Percentiles rank a stretch among this genome's conserved stretches.
Evolutionary conservation across 2,797 vertebrate species (phyloP).

Genomic region (Xenops minutus): DNA sequence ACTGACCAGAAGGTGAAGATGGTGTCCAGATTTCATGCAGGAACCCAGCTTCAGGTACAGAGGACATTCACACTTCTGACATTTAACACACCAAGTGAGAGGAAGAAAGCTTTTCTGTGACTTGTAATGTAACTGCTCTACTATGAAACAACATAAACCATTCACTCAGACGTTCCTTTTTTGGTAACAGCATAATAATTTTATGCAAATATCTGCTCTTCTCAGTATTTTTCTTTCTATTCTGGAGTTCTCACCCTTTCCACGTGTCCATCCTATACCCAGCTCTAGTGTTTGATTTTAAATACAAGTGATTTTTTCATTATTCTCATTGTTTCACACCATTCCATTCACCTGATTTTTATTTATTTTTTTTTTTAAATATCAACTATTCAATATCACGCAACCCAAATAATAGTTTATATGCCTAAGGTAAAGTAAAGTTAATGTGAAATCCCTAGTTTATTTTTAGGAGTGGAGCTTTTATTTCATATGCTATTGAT

Average conservation of each 20-base stretch:
- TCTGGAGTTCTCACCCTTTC: not conserved
- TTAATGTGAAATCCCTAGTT: not conserved
- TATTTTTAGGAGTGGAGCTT: not conserved
- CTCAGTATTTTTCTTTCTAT: not conserved
- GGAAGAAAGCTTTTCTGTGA: not conserved
- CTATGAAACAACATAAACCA: not conserved
- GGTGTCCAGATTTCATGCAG: not conserved
- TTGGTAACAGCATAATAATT: not conserved
- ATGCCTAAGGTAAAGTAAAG: not conserved
- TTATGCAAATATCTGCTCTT: not conserved
- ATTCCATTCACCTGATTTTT: too few relatives aligned
- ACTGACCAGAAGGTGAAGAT: not conserved
- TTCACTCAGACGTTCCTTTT: not conserved
- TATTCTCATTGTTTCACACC: not conserved
- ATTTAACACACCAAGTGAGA: not conserved
- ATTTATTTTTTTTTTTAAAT: not conserved
- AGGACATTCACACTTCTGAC: not conserved
- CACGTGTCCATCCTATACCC: not conserved
- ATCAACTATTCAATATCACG: not conserved
- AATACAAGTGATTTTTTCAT: not conserved
- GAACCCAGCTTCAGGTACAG: not conserved
- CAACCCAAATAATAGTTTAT: not conserved
- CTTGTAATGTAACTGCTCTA: rapidly evolving
- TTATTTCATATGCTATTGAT: not conserved
- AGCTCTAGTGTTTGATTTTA: not conserved